Percentiles rank a stretch among this genome's conserved stretches.
Conservation (phyloP, 2,888 invertebrate genomes). For the Petrophora chlorosata region DNA sequence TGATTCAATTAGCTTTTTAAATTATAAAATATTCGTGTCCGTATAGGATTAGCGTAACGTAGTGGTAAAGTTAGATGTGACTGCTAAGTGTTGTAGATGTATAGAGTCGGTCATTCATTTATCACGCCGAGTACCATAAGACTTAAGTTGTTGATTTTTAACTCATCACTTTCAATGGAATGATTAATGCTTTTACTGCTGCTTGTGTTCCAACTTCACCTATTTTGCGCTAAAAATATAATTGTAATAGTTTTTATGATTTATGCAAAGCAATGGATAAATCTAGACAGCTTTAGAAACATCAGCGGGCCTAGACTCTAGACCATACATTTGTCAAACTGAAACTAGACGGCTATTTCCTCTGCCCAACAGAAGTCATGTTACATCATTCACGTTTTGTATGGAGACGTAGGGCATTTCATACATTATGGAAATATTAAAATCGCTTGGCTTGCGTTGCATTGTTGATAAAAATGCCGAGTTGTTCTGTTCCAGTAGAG, state of each 20-base stretch:
- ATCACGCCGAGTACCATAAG: no score
- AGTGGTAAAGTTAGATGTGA: no score
- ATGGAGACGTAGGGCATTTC: slow-evolving; percentile 15
- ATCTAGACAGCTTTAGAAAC: not conserved
- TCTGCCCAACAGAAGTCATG: slow-evolving; percentile 10
- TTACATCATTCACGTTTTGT: slow-evolving; percentile 17
- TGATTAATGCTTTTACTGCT: no score
- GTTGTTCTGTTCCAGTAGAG: slow-evolving; percentile 1
- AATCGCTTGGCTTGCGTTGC: slow-evolving; percentile 20
- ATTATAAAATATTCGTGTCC: not conserved
- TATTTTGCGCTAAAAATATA: no score
- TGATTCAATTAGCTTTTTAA: not conserved
- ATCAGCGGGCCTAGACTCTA: no score
- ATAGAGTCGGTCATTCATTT: no score
- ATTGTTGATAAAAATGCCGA: slow-evolving; percentile 11
- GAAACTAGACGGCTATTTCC: not conserved
- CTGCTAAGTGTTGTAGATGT: no score
- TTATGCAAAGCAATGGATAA: slow-evolving; percentile 1
- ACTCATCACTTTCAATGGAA: no score
- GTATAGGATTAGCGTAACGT: no score
- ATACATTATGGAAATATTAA: slow-evolving; percentile 37
- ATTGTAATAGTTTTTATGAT: no score
- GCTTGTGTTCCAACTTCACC: no score
- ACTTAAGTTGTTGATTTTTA: no score
- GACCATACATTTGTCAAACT: slow-evolving; percentile 22